These are phyloP conservation scores for Sebastes trivittatus DNA, from an alignment of 2,797 vertebrate species.

Conservation along the genomic window DNA sequence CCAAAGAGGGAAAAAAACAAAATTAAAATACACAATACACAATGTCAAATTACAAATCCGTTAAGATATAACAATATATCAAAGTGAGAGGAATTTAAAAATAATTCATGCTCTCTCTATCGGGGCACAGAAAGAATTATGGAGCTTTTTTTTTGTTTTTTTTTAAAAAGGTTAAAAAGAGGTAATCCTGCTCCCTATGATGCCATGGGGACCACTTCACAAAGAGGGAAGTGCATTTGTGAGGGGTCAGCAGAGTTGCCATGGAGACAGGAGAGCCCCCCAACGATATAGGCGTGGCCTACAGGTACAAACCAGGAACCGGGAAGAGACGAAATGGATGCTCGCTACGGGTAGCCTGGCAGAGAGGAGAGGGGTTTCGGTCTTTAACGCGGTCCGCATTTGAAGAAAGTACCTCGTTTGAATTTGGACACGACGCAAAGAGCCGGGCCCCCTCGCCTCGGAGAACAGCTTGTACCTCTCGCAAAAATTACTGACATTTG, in stretches of 20 bases:
- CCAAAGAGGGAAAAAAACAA: constrained; percentile 25
- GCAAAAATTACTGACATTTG: constrained; percentile 68
- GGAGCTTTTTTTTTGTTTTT: constrained; percentile 31
- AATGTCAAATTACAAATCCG: constrained; percentile 85
- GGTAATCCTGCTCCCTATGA: constrained; percentile 75
- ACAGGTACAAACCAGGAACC: constrained; percentile 61
- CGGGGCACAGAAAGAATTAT: constrained; percentile 75
- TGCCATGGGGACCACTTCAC: constrained; percentile 60
- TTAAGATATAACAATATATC: constrained; percentile 82
- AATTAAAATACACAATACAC: constrained; percentile 86
- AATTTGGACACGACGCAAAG: constrained; percentile 72
- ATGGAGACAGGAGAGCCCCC: constrained; percentile 60
- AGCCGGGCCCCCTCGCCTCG: constrained; percentile 28
- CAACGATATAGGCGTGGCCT: constrained; percentile 44
- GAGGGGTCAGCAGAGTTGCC: constrained; percentile 64
- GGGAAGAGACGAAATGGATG: constrained; percentile 52
- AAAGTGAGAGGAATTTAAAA: constrained; percentile 82
- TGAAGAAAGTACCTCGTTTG: constrained; percentile 88
- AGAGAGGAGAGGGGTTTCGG: constrained; percentile 21
- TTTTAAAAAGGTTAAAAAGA: constrained; percentile 81
- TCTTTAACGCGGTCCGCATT: constrained; percentile 61
- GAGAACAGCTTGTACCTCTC: constrained; percentile 57
- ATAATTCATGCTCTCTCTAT: constrained; percentile 83
- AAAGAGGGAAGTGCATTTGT: constrained; percentile 75
- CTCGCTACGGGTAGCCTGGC: constrained; percentile 42